phyloP scores from a whole-genome alignment of 2,888 invertebrate genomes.

The Odontocolon sp. region DNA sequence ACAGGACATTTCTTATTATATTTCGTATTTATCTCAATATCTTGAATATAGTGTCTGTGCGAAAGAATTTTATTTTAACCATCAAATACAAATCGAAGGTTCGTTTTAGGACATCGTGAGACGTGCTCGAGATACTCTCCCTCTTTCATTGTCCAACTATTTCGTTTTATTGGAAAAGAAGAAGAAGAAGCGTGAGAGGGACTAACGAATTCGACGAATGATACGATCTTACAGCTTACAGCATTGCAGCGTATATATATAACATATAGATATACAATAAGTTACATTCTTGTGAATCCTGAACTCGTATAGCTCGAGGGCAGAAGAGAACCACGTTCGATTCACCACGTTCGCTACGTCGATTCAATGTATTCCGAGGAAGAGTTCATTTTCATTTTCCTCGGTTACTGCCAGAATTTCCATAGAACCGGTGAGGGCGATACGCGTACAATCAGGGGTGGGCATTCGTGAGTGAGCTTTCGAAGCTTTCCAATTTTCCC shows the following conservation, averaged over 20 bases:
- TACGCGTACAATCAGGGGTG: conserved; percentile 43
- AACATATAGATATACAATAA: conserved; percentile 24
- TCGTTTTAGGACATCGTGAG: background rate
- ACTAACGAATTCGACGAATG: conserved; percentile 3
- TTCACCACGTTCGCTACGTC: conserved; percentile 18
- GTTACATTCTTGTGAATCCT: conserved; percentile 42
- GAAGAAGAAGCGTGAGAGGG: background rate
- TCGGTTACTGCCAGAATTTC: conserved; percentile 54
- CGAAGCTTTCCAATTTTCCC: conserved; percentile 69
- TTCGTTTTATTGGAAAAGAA: conserved; percentile 6
- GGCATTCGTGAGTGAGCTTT: conserved; percentile 52
- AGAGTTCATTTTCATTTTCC: conserved; percentile 56
- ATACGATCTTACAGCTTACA: background rate
- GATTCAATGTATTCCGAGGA: conserved; percentile 45
- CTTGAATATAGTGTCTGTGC: conserved; percentile 16
- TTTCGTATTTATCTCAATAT: too few species aligned
- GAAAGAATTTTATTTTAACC: background rate
- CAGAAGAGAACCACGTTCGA: conserved; percentile 7
- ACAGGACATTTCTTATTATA: too few species aligned
- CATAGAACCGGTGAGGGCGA: conserved; percentile 49
- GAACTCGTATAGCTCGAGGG: conserved; percentile 32
- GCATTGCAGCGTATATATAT: background rate
- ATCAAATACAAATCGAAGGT: background rate
- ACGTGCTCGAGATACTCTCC: background rate
- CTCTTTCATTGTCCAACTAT: conserved; percentile 3